A percentile compares a stretch with the other conserved stretches of the same genome.
phyloP scores from a whole-genome alignment of 2,888 invertebrate species.

The Pegoplata infirma region DNA sequence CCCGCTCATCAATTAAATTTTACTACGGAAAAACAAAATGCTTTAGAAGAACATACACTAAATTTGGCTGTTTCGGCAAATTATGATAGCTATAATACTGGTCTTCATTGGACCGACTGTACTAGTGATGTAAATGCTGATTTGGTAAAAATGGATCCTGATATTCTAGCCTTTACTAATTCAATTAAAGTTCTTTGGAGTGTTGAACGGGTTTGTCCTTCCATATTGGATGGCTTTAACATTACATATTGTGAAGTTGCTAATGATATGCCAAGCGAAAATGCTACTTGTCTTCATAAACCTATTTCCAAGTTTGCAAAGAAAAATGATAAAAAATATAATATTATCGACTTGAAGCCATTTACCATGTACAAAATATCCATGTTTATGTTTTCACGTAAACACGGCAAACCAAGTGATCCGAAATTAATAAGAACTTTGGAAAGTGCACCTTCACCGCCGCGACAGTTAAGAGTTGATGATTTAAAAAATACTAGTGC shows the following conservation, averaged over 20 bases:
- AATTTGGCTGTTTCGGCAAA: conserved; percentile 90
- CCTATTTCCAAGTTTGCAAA: conserved; percentile 66
- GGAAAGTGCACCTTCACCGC: conserved; percentile 83
- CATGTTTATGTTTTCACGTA: conserved; percentile 83
- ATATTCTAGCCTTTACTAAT: conserved; percentile 66
- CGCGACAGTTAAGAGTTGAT: conserved; percentile 79
- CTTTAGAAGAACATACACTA: conserved; percentile 78
- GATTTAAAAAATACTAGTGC: conserved; percentile 82
- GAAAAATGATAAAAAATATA: conserved; percentile 76
- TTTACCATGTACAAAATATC: conserved; percentile 86
- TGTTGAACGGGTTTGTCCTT: conserved; percentile 86
- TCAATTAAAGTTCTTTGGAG: conserved; percentile 86
- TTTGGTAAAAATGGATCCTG: conserved; percentile 73
- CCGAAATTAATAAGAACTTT: conserved; percentile 83
- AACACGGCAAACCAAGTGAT: conserved; percentile 81
- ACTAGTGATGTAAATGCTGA: conserved; percentile 72
- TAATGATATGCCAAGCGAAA: conserved; percentile 61
- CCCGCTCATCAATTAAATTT: conserved; percentile 69
- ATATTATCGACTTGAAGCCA: conserved; percentile 83
- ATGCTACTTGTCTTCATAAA: conserved; percentile 59
- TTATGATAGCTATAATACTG: conserved; percentile 84
- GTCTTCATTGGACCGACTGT: conserved; percentile 91
- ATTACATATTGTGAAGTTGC: conserved; percentile 85
- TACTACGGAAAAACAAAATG: conserved; percentile 78
- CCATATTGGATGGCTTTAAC: conserved; percentile 85